Evolutionary conservation across 2,797 vertebrate genomes (phyloP), one percentile per base, ranked within the genome.

Genomic region (Cottoperca gobio): DNA sequence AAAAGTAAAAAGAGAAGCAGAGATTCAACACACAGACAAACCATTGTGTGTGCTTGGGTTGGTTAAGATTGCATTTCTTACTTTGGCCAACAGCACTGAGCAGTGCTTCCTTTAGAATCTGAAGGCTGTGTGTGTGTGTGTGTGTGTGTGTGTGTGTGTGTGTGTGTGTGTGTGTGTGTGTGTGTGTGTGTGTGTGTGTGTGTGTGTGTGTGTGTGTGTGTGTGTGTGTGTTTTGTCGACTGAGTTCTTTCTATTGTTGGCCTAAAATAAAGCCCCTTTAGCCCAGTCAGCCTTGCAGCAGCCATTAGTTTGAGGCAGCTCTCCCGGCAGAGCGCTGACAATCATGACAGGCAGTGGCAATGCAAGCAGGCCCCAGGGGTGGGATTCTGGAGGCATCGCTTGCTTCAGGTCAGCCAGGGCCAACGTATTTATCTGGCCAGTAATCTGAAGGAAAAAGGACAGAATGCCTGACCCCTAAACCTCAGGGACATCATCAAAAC

Each of bases 401-500:
- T 70, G 77, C 82, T 83, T 66, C 1, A 50, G 78, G 85, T 90
- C 82, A 76, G 71, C 52, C 64, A 2, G 48, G 70, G 74, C 80
- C 78, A 76, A 64, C 28, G 9, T 86, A 85, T 88, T 89, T 87
- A 91, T 89, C 85, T 82, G 74, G 23, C 53, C 70, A 46, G 82
- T 86, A 83, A 90, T 90, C 80, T 86, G 77, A 85, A 77, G 69
- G 80, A 65, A 82, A 82, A 66, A 10, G 66, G 78, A 84, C 82
- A 78, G 67, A 52, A 76, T 46, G 60, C 17, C 73, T 82, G 80
- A 90, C 85, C 86, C 19, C 68, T 48, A 62, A 78, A 83, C 86
- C 88, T 78, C 48, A 21, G 82, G 79, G 89, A 83, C 82, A 82
- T 84, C 82, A 86, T 87, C 83, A 84, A 81, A 86, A 81, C 68